Evolutionary conservation across 1,140 invertebrate species (phyloP).

Genomic region (Orchesella cincta): DNA sequence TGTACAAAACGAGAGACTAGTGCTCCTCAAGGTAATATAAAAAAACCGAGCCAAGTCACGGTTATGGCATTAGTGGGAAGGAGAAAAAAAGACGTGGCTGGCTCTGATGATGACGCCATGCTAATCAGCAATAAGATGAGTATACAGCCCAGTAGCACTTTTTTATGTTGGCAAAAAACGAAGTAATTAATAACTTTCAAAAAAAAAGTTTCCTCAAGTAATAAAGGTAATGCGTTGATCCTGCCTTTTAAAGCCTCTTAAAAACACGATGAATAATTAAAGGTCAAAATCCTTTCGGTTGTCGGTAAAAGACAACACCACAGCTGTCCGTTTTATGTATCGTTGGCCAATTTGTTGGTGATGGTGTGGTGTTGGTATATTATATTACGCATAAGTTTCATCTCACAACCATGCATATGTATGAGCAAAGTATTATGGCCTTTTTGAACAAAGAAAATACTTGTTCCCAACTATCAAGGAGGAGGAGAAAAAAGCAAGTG

Average conservation of each 20-base stretch:
- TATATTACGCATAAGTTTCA: neutral
- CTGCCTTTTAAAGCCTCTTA: neutral
- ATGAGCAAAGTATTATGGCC: neutral
- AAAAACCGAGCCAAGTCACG: neutral
- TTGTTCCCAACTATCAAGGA: neutral
- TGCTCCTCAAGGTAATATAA: too few relatives aligned
- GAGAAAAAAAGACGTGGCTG: neutral
- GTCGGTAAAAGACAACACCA: neutral
- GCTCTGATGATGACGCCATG: neutral
- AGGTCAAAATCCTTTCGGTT: slow-evolving; percentile 38
- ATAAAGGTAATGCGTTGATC: too few relatives aligned
- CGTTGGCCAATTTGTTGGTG: neutral
- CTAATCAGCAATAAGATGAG: neutral
- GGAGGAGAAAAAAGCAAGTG: neutral
- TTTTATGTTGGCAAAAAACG: neutral
- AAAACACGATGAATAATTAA: slow-evolving; percentile 33
- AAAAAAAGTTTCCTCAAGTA: neutral
- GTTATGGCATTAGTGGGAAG: too few relatives aligned
- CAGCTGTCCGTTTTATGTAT: neutral
- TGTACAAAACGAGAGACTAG: too few relatives aligned
- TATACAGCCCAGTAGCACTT: neutral
- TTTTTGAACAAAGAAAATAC: neutral
- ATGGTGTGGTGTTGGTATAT: neutral
- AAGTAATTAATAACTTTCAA: neutral
- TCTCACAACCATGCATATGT: neutral